Evolutionary conservation across 2,797 vertebrate genomes (phyloP), one percentile per base, ranked within the genome.

Genomic region (Semaprochilodus insignis): DNA sequence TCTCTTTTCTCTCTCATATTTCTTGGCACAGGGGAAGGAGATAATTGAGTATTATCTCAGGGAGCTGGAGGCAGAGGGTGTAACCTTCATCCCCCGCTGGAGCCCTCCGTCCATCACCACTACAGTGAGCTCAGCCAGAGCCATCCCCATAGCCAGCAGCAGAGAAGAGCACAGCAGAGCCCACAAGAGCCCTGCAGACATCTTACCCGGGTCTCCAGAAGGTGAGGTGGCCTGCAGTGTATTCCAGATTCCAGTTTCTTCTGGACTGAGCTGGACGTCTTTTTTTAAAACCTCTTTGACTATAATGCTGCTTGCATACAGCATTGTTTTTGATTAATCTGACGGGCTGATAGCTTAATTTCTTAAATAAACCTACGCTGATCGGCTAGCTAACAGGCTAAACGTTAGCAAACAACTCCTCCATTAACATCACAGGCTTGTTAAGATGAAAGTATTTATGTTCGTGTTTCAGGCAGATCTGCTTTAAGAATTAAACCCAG

Each of bases 11-110:
- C 16, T 21, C 54, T 57, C 54, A 19, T 19, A 57, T 57, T 14
- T 81, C 76, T 73, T 87, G 88, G 88, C 77, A 4, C 86, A 99
- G 97, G 97, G 97, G 55, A 99, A 98, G 88, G 97, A 99, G 90
- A 98, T 99, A 76, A 97, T 98, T 1, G 97, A 99, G 66, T 96
- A 97, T 91, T 97, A 97, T 91, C 93, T 99, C 86, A 96, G 89
- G 80, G 95, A 98, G 85, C 85, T 99, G 86, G 95, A 97, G 62
- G 93, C 96, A 16, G 97, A 98, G 91, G 97, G 97, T 60, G 90
- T 98, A 72, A 96, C 93, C 0, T 92, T 87, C 25, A 85, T 99
- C 86, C 97, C 97, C 82, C 96, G 94, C 17, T 99, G 98, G 98
- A 93, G 85, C 0, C 93, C 96, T 1, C 85, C 94, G 23, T 66